Evolutionary conservation across 2,113 vertebrate species (phyloP).

Genomic region (Nematolebias whitei): DNA sequence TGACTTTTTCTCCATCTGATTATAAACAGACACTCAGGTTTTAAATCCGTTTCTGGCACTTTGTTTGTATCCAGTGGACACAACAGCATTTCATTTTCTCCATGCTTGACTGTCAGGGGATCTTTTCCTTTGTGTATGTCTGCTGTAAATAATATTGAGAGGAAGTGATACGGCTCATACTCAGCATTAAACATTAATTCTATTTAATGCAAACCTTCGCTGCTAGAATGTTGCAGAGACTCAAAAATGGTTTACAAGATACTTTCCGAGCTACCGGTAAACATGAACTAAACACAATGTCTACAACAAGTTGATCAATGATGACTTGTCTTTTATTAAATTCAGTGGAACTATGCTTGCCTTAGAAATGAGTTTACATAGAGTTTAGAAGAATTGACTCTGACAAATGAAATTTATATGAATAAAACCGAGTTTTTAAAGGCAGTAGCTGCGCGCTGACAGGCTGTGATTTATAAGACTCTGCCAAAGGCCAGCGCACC

Average conservation of each 20-base stretch:
- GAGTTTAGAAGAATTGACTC: slow-evolving; percentile 77
- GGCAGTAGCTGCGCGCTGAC: slow-evolving; percentile 70
- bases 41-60: slow-evolving; percentile 47
- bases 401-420: slow-evolving; percentile 83
- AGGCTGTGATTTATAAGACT: slow-evolving; percentile 82
- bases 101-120: slow-evolving; percentile 48
- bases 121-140: slow-evolving; percentile 41
- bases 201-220: slow-evolving; percentile 62
- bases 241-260: slow-evolving; percentile 52
- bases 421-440: slow-evolving; percentile 80
- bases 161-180: slow-evolving; percentile 55
- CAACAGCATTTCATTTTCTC: slow-evolving; percentile 54
- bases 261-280: slow-evolving; percentile 60
- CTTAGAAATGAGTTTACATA: slow-evolving; percentile 79
- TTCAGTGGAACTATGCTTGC: slow-evolving; percentile 66
- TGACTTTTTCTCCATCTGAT: slow-evolving; percentile 46
- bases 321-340: slow-evolving; percentile 74
- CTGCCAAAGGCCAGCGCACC: slow-evolving; percentile 50
- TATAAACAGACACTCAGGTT: slow-evolving; percentile 36
- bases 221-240: slow-evolving; percentile 45
- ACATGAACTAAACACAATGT: slow-evolving; percentile 66
- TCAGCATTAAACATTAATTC: slow-evolving; percentile 70
- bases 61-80: slow-evolving; percentile 39
- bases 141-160: slow-evolving; percentile 59
- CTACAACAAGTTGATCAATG: slow-evolving; percentile 83